These are phyloP conservation scores for Pachymerium ferrugineum DNA, from an alignment of 2,888 invertebrate species.

Conservation along the genomic window DNA sequence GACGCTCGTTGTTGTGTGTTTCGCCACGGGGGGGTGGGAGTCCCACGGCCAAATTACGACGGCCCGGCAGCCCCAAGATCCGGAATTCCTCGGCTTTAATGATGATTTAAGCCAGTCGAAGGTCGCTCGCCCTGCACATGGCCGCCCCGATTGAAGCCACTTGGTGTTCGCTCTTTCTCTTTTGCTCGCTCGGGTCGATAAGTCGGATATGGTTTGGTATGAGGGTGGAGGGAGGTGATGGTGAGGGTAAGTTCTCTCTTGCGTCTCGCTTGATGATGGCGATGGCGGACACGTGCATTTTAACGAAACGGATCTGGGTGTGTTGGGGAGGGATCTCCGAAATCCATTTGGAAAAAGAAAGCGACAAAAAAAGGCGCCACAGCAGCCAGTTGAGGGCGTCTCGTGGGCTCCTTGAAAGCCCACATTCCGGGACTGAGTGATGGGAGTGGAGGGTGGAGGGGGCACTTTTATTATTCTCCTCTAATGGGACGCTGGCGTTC, in stretches of 20 bases:
- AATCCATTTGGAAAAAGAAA: slow-evolving; percentile 27
- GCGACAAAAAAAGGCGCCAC: slow-evolving; percentile 27
- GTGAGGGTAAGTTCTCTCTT: not conserved
- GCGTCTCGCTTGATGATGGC: slow-evolving; percentile 3
- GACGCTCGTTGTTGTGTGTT: slow-evolving; percentile 15
- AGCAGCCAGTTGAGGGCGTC: slow-evolving; percentile 27
- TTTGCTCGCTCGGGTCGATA: not conserved
- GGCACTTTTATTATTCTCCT: slow-evolving; percentile 24
- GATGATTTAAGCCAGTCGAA: slow-evolving; percentile 27
- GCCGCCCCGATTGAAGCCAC: slow-evolving; percentile 23
- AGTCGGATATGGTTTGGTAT: slow-evolving; percentile 16
- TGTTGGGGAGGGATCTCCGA: slow-evolving; percentile 27
- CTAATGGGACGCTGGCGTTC: slow-evolving; percentile 28
- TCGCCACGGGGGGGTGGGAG: slow-evolving; percentile 21
- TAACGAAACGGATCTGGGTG: slow-evolving; percentile 27
- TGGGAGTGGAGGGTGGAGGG: slow-evolving; percentile 23
- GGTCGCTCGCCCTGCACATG: slow-evolving; percentile 22
- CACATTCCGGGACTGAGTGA: slow-evolving; percentile 27
- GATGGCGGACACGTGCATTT: slow-evolving; percentile 27
- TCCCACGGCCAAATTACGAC: slow-evolving; percentile 23
- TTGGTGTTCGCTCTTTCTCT: not conserved
- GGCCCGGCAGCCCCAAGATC: slow-evolving; percentile 15
- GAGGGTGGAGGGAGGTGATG: not conserved
- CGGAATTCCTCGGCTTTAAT: slow-evolving; percentile 27
- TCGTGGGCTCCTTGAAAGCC: slow-evolving; percentile 27